phyloP scores from a whole-genome alignment of 2,888 invertebrate species.

The Diogma glabrata region DNA sequence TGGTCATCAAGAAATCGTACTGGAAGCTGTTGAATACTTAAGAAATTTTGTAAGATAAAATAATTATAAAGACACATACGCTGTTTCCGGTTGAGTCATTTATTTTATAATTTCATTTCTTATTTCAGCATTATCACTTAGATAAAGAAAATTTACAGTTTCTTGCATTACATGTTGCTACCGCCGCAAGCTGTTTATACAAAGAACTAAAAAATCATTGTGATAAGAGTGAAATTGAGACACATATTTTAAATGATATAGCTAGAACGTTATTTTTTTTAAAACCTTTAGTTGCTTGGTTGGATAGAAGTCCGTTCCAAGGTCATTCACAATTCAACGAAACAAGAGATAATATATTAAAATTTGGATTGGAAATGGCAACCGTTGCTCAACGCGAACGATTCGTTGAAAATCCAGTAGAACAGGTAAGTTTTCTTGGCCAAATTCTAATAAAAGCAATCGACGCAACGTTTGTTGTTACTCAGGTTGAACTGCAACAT shows the following conservation, averaged over 20 bases:
- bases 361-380: constrained; percentile 74
- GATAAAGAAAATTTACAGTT: constrained; percentile 87
- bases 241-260: constrained; percentile 73
- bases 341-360: constrained; percentile 58
- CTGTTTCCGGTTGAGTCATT: background rate
- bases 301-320: constrained; percentile 52
- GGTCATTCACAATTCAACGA: constrained; percentile 51
- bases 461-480: no score
- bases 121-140: constrained; percentile 69
- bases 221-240: constrained; percentile 52
- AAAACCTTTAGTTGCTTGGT: constrained; percentile 82
- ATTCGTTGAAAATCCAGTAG: constrained; percentile 76
- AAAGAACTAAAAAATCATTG: constrained; percentile 51
- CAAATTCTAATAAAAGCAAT: no score
- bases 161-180: constrained; percentile 72
- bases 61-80: background rate
- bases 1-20: constrained; percentile 86
- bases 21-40: constrained; percentile 85
- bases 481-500: no score
- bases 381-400: constrained; percentile 83
- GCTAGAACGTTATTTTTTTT: constrained; percentile 72
- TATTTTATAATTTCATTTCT: constrained; percentile 25
- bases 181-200: constrained; percentile 65
- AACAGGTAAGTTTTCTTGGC: constrained; percentile 47
- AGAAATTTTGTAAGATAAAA: constrained; percentile 81